Evolutionary conservation across 2,797 vertebrate species (phyloP), one percentile per base, ranked within the genome.

Genomic region (Australoheros facetus): DNA sequence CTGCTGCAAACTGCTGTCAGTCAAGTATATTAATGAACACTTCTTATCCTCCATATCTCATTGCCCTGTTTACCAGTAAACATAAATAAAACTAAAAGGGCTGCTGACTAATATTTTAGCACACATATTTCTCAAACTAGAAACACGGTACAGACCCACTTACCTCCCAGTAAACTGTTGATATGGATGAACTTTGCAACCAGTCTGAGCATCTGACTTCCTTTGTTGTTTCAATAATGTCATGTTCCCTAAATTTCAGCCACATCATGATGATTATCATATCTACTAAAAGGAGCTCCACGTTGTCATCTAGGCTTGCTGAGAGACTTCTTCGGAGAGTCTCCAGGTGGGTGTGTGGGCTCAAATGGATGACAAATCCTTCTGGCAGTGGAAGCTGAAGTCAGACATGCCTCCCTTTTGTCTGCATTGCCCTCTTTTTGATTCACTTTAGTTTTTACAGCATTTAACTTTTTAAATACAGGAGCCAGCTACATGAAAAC

Each of bases 371-470:
- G 21, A 56, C 8, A 5, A 10, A 45, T 80, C 4, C 11, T 37
- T 78, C 1, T 58, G 54, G 48, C 32, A 59, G 39, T 19, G 13
- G 66, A 58, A 51, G 21, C 54, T 26, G 7, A 77, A 42, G 53
- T 21, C 21, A 73, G 56, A 84, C 56, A 58, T 45, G n/a, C 19
- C 14, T 78, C 56, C 51, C 42, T 64, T 74, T 75, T 76, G 72
- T 39, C 37, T 39, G 37, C 37, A 39, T 39, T 39, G 37, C 10
- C 37, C 37, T 11, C 11, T 39, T 16, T 64, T 45, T 64, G 17
- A 9, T 1, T 19, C 48, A 16, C 45, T 14, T 16, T 3, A 11
- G 7, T 53, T 53, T n/a, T 53, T n/a, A 16, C 45, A 48, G 45
- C 14, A 7, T n/a, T 8, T 7, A 66, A 48, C 42, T 19, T 59